Base-by-base conservation (phyloP, 2,888 invertebrate species). In the Aphidoletes aphidimyza region DNA sequence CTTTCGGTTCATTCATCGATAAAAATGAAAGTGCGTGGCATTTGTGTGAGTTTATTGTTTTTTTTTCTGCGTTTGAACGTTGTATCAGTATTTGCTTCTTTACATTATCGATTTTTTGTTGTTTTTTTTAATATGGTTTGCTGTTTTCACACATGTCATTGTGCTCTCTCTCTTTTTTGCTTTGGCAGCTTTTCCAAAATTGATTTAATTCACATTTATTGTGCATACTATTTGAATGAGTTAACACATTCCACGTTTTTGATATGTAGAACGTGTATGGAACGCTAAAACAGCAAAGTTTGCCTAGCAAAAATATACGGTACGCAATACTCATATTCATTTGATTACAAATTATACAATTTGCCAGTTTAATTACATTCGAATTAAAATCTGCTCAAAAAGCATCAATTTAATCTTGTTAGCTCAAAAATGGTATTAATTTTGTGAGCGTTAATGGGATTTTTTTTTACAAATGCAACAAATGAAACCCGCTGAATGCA, bases 11-110 rank as follows among this genome's bases (percentile, higher is more conserved):
- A 81, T 81, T 81, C 81, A 81, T 81, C 37, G 81, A 81, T 37
- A 37, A 81, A 81, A 81, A 81, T 81, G 81, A 81, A 81, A 81
- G 81, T 81, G 34, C 69, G 34, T 34, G 1, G n/a, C n/a, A n/a
- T n/a, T n/a, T 45, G 45, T 45, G 5, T 59, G 36, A 69, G 45
- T 69, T 34, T 34, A 30, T 34, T 14, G 36, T 69, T 3, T 69
- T 34, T 69, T 6, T 34, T 30, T 34, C 34, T 69, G n/a, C 3
- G 19, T 3, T 26, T 14, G 0, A 14, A 17, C 5, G 26, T 59
- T 59, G 6, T 69, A 34, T 69, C n/a, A 3, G 6, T 19, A 11
- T 17, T n/a, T 49, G 6, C 59, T 22, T 59, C 26, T 59, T 59
- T 14, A 5, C 6, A 8, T 1, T 11, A 26, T 59, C 59, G 39